A percentile compares a stretch with the other conserved stretches of the same genome.
These are phyloP conservation scores for Oncorhynchus clarkii DNA, from an alignment of 2,113 vertebrate species.

Conservation along the genomic window DNA sequence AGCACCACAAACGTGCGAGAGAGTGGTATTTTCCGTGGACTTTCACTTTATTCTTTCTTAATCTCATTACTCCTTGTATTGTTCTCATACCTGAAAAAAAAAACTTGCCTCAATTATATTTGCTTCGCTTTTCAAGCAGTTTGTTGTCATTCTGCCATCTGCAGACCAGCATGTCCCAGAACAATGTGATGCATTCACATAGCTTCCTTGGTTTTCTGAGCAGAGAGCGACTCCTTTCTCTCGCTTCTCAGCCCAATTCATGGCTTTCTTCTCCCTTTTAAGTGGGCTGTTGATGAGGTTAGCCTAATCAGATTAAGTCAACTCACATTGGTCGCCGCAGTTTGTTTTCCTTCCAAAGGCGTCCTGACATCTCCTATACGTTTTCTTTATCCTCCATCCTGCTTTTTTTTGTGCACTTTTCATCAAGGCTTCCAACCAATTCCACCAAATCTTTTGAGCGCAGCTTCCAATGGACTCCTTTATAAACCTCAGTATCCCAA, in stretches of 20 bases:
- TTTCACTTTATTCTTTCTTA: slow-evolving; percentile 66
- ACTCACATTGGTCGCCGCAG: slow-evolving; percentile 83
- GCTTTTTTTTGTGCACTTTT: slow-evolving; percentile 71
- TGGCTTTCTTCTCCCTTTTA: slow-evolving; percentile 82
- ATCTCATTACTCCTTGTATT: slow-evolving; percentile 72
- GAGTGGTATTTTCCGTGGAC: slow-evolving; percentile 49
- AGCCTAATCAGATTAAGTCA: slow-evolving; percentile 96
- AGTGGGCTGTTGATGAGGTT: slow-evolving; percentile 86
- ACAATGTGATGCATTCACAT: slow-evolving; percentile 79
- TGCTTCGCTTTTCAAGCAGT: slow-evolving; percentile 74
- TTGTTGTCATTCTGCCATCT: slow-evolving; percentile 88
- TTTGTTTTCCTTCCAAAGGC: slow-evolving; percentile 87
- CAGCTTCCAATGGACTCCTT: slow-evolving; percentile 78
- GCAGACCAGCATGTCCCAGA: slow-evolving; percentile 78
- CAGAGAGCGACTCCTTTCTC: slow-evolving; percentile 69
- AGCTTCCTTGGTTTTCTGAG: slow-evolving; percentile 70
- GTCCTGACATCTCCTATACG: slow-evolving; percentile 80
- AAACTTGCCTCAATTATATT: slow-evolving; percentile 73
- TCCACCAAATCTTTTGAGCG: slow-evolving; percentile 76
- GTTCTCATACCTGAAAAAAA: slow-evolving; percentile 73
- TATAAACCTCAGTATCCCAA: slow-evolving; percentile 77
- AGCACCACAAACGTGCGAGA: slow-evolving; percentile 50
- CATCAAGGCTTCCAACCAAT: slow-evolving; percentile 65
- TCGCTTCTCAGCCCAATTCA: slow-evolving; percentile 73
- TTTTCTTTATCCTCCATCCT: slow-evolving; percentile 72